These are phyloP conservation scores for Lutraria lutraria DNA, from an alignment of 2,888 invertebrate genomes.

Conservation along the genomic window DNA sequence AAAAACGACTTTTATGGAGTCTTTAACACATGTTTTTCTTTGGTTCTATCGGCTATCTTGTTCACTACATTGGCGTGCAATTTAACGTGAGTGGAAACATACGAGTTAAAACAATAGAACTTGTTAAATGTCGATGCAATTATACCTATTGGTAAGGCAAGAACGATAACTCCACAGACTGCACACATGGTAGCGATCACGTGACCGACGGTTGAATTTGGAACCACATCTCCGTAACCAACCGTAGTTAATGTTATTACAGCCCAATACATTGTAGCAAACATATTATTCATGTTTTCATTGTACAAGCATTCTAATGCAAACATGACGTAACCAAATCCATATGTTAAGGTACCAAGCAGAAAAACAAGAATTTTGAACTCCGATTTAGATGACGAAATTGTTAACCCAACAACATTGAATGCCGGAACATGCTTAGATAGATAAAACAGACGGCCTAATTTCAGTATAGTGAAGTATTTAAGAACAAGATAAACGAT, in stretches of 20 bases:
- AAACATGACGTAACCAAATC: constrained; percentile 49
- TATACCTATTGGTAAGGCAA: constrained; percentile 49
- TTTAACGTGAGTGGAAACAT: background rate
- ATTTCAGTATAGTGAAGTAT: constrained; percentile 29
- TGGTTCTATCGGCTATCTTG: background rate
- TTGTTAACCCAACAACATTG: constrained; percentile 9
- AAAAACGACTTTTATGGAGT: background rate
- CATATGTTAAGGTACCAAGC: constrained; percentile 21
- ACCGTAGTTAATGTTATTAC: constrained; percentile 51
- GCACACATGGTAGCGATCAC: constrained; percentile 49
- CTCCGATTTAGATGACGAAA: constrained; percentile 15
- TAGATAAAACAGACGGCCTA: constrained; percentile 30
- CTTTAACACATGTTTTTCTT: background rate
- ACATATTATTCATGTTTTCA: constrained; percentile 24
- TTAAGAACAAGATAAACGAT: background rate
- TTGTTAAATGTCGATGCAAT: constrained; percentile 52
- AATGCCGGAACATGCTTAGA: constrained; percentile 24
- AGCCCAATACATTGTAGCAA: constrained; percentile 52
- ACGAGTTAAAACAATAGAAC: constrained; percentile 36
- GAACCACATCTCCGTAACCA: constrained; percentile 50
- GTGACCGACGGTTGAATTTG: constrained; percentile 42
- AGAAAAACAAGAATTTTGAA: constrained; percentile 36
- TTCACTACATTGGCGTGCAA: background rate
- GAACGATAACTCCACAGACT: constrained; percentile 43
- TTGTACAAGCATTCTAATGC: constrained; percentile 22